Percentiles rank a stretch among this genome's conserved stretches.
Evolutionary conservation across 2,113 vertebrate species (phyloP).

Genomic region (Columba livia): DNA sequence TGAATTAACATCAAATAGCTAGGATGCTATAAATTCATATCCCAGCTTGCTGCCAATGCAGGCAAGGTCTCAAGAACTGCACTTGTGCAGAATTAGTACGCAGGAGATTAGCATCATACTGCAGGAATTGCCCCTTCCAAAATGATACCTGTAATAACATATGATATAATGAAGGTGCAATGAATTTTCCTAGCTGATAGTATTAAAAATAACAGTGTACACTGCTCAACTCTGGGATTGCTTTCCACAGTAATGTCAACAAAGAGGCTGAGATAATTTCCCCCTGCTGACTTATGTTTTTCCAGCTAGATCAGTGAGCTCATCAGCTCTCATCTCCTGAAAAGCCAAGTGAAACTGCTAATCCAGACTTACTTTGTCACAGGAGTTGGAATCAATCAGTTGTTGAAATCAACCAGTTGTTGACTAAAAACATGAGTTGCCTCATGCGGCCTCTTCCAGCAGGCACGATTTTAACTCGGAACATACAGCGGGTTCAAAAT

Average conservation of each 20-base stretch:
- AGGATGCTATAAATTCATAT: slow-evolving; percentile 20
- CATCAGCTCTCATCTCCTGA: slow-evolving; percentile 28
- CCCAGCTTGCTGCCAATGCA: not conserved
- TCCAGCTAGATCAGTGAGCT: slow-evolving; percentile 48
- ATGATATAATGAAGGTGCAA: slow-evolving; percentile 53
- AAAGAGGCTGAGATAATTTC: slow-evolving; percentile 60
- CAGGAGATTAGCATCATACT: not conserved
- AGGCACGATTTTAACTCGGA: not conserved
- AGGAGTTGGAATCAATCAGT: not conserved
- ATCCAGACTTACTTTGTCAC: not conserved
- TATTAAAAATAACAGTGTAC: slow-evolving; percentile 55
- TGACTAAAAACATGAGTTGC: not conserved
- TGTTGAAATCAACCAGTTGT: not conserved
- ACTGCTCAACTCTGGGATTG: not conserved
- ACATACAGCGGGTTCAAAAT: not conserved
- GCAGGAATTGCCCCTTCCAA: slow-evolving; percentile 36
- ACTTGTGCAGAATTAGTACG: slow-evolving; percentile 33
- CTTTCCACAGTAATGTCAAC: slow-evolving; percentile 54
- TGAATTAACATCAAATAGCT: slow-evolving; percentile 21
- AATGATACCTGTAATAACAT: slow-evolving; percentile 41
- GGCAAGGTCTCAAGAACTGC: slow-evolving; percentile 26
- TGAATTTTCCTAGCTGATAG: slow-evolving; percentile 42
- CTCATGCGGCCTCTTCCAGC: not conserved
- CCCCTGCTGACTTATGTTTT: slow-evolving; percentile 58
- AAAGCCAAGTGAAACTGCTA: slow-evolving; percentile 51